phyloP scores from a whole-genome alignment of 2,888 invertebrate species.

The Hydropsyche betteni region DNA sequence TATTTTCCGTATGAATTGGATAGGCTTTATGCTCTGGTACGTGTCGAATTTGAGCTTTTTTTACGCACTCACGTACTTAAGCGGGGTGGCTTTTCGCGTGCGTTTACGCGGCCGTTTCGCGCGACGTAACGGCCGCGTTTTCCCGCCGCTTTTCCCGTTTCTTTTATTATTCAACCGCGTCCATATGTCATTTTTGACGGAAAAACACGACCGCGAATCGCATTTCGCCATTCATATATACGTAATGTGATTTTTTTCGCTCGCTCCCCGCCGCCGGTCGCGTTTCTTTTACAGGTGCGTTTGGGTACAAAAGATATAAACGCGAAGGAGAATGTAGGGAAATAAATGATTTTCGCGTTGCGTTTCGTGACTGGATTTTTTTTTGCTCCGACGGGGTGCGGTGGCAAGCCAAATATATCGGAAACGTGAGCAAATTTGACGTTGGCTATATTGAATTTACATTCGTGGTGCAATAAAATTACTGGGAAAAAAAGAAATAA shows the following conservation, averaged over 20 bases:
- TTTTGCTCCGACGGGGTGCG: not conserved
- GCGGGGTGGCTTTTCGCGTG: slow-evolving; percentile 8
- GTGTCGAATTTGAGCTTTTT: no score
- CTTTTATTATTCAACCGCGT: slow-evolving; percentile 28
- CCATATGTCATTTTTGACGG: slow-evolving; percentile 27
- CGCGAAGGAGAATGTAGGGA: not conserved
- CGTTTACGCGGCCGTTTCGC: slow-evolving; percentile 17
- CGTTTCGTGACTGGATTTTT: slow-evolving; percentile 25
- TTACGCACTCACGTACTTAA: not conserved
- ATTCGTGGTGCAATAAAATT: no score
- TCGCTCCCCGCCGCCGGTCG: not conserved
- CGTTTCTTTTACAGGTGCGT: slow-evolving; percentile 2
- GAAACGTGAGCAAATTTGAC: slow-evolving; percentile 10
- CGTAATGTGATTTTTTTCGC: slow-evolving; percentile 21
- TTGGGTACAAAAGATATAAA: no score
- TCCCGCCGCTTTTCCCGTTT: not conserved
- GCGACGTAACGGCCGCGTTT: slow-evolving; percentile 14
- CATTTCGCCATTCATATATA: slow-evolving; percentile 11
- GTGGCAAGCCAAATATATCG: not conserved
- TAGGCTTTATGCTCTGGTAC: no score
- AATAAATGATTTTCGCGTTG: slow-evolving; percentile 21
- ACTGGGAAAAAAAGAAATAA: no score
- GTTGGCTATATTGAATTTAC: not conserved
- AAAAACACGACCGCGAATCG: slow-evolving; percentile 24
- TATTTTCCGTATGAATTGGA: no score